Evolutionary conservation across 2,113 vertebrate genomes (phyloP), one percentile per base, ranked within the genome.

Genomic region (Chloropsis hardwickii): DNA sequence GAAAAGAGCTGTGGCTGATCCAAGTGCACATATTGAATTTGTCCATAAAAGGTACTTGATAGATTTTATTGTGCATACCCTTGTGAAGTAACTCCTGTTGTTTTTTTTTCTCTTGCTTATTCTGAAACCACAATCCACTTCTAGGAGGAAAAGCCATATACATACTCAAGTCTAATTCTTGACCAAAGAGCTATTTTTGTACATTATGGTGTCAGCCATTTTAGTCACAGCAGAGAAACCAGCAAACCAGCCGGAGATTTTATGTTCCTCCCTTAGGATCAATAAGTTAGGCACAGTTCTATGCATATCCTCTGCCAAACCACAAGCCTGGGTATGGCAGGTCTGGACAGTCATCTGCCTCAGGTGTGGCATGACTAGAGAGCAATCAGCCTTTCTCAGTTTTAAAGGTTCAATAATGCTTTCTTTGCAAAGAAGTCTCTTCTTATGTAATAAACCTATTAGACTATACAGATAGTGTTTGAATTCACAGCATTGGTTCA

Each of bases 11-110:
- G 73, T 91, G 71, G 54, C 56, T 85, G 88, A 70, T 94, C 90
- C 90, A 93, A 93, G 64, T 48, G 45, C 51, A 64, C 58, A 82
- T 67, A 88, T 70, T 96, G 86, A 69, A 72, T 93, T 94, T 88
- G 47, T 86, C 72, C 50, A 13, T 86, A 88, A 95, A 95, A 96
- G 47, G 33, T 54, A 72, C 40, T 76, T 90, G 51, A 71, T 40
- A 48, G 56, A 80, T 87, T 86, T 93, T 67, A 80, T 70, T 90
- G 61, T 48, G 45, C 23, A 18, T 93, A 33, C 37, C 16, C 18
- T 84, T 76, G 62, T 51, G 78, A 74, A 77, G 29, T 62, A 66
- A 87, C 28, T 91, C 54, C 40, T 92, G 9, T 77, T 79, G 67
- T n/a, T 9, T 18, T 88, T 94, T 92, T 84, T 25, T 56, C 66